Conservation (phyloP, 2,888 invertebrate species). For the Oscheius onirici region DNA sequence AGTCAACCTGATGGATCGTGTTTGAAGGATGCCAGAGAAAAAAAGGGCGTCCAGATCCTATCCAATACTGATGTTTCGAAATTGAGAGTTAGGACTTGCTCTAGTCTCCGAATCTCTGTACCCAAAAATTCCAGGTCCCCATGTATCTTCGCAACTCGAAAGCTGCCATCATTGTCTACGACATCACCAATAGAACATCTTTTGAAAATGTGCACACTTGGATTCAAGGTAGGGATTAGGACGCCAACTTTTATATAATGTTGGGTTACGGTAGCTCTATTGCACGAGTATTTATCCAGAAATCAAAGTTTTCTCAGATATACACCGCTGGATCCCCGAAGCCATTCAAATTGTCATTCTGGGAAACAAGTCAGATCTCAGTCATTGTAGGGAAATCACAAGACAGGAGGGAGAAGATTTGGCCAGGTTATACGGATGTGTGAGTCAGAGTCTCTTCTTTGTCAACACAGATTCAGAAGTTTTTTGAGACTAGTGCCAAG, state of each 20-base stretch:
- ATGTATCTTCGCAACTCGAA: slow-evolving; percentile 51
- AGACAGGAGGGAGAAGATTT: slow-evolving; percentile 26
- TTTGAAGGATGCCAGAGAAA: too few species aligned
- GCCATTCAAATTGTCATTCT: slow-evolving; percentile 19
- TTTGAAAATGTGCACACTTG: slow-evolving; percentile 51
- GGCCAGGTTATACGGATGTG: neutral
- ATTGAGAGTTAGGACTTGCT: too few species aligned
- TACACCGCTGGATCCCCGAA: slow-evolving; percentile 13
- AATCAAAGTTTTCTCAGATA: slow-evolving; percentile 5
- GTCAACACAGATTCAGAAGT: slow-evolving; percentile 6
- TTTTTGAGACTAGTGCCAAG: slow-evolving; percentile 23
- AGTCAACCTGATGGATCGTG: too few species aligned
- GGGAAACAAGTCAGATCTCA: slow-evolving; percentile 34
- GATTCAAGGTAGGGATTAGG: slow-evolving; percentile 54
- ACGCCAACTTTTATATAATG: too few species aligned
- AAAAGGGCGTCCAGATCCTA: too few species aligned
- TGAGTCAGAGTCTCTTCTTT: too few species aligned
- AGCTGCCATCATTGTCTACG: slow-evolving; percentile 57
- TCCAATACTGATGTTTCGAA: too few species aligned
- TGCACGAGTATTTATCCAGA: too few species aligned
- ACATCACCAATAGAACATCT: slow-evolving; percentile 51
- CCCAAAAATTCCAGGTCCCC: too few species aligned
- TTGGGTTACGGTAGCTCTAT: too few species aligned
- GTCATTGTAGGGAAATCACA: slow-evolving; percentile 10
- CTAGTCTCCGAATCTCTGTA: too few species aligned